Evolutionary conservation across 2,113 vertebrate species (phyloP).

Genomic region (Apodemus sylvaticus): DNA sequence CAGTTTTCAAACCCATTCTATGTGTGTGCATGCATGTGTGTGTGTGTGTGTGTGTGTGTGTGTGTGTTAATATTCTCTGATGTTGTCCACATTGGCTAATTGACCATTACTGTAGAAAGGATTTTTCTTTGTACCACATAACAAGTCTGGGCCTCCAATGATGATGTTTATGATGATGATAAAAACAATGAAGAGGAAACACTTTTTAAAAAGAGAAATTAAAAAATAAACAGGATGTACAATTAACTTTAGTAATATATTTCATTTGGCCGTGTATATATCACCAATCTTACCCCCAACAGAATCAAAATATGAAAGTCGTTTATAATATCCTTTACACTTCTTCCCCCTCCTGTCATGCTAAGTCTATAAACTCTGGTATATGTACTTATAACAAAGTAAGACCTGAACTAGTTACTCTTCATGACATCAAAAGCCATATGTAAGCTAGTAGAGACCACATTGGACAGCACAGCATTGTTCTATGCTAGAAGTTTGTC

Average conservation of each 20-base stretch:
- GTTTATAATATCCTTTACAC: neutral
- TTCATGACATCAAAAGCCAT: neutral
- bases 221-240: neutral
- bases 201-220: neutral
- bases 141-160: neutral
- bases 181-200: neutral
- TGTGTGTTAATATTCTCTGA: neutral
- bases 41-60: neutral
- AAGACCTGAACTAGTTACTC: neutral
- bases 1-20: neutral
- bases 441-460: neutral
- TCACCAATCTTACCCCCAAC: slow-evolving; percentile 16
- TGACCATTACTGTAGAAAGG: neutral
- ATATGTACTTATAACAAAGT: neutral
- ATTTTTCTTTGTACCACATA: neutral
- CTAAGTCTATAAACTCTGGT: neutral
- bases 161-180: neutral
- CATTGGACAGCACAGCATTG: neutral
- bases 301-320: neutral
- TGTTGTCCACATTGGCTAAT: neutral
- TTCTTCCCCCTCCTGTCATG: neutral
- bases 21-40: neutral
- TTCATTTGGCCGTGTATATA: neutral
- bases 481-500: neutral
- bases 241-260: slow-evolving; percentile 28